Conservation (phyloP, 1,140 invertebrate species). For the Brachionus manjavacas region DNA sequence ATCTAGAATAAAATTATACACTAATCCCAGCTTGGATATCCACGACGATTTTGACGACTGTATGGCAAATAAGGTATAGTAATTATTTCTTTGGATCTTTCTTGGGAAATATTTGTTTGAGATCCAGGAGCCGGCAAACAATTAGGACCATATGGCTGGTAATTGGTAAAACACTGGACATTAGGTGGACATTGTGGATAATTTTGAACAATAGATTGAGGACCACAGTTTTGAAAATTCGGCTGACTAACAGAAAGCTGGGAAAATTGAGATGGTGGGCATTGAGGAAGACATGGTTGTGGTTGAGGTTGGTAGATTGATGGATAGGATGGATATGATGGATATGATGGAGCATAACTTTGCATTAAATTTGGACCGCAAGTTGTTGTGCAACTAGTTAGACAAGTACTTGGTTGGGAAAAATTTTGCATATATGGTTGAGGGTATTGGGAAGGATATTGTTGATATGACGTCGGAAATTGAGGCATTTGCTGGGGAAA, state of each 20-base stretch:
- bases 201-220: background rate
- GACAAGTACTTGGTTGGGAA: background rate
- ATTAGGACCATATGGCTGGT: background rate
- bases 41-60: background rate
- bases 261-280: background rate
- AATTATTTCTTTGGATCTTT: background rate
- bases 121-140: background rate
- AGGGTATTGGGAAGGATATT: background rate
- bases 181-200: background rate
- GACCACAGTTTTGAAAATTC: background rate
- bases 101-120: background rate
- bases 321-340: background rate
- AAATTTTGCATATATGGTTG: background rate
- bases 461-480: background rate
- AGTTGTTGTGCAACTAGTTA: background rate
- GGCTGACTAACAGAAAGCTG: background rate
- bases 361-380: background rate
- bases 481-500: background rate
- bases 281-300: background rate
- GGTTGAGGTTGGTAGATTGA: background rate
- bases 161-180: background rate
- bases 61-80: background rate
- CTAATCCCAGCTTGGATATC: background rate
- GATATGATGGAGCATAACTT: background rate
- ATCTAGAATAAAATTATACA: background rate